Base-by-base conservation (phyloP, 1,140 invertebrate genomes). In the Potamilus streckersoni region DNA sequence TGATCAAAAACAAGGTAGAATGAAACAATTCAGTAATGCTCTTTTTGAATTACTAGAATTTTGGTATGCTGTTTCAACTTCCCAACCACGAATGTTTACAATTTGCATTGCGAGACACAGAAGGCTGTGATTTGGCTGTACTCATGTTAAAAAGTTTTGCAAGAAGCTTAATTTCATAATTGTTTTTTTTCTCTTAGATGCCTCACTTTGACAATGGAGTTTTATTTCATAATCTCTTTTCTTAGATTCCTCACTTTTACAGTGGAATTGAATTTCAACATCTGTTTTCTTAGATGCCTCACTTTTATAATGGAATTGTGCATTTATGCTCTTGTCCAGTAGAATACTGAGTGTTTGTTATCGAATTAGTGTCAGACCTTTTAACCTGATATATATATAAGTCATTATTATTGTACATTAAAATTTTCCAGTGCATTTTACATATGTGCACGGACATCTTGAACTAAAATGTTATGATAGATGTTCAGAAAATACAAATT, bases 1-100 rank as follows among this genome's bases (percentile, higher is more conserved):
- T 87, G 79, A 89, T 89, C 8, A 88, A 88, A 78, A 89, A 89
- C 69, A 89, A 88, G 83, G 87, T 86, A 79, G 67, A 78, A 79
- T 14, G 56, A 6, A 61, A 63, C 14, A 19, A 5, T n/a, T 31
- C 16, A 59, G 2, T 27, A 23, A 15, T 4, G 14, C 12, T n/a
- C 27, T 27, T 59, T 31, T 23, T 23, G 23, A 60, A 60, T 27
- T 2, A 60, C 14, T 20, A 14, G 14, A 59, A n/a, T 59, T 20
- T 23, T 69, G 38, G 8, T 3, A 6, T 49, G 6, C 38, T 49
- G 11, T 49, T 49, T 49, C 38, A 49, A 49, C 38, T 11, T 49
- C 6, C 38, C 38, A 5, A 11, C 4, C 4, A 49, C 38, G 6
- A 49, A 11, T 11, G 38, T 49, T 49, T 49, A 49, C 0, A 49